Evolutionary conservation across 2,797 vertebrate genomes (phyloP).

Genomic region (Mormyrops attenuatus): DNA sequence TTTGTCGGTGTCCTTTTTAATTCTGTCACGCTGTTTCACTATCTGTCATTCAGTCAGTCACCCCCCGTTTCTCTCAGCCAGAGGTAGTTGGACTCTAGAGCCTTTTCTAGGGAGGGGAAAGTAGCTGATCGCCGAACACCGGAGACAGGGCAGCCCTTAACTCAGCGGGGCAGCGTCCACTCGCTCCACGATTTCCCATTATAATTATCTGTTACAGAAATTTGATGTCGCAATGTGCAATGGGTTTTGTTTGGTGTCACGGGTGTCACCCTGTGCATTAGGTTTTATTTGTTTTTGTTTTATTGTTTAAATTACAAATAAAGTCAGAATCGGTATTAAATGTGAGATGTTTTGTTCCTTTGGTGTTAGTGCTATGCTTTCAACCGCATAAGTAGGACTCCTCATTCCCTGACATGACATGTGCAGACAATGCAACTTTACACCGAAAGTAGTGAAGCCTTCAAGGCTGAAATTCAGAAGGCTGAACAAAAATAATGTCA

Average conservation of each 20-base stretch:
- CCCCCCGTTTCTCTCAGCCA: neutral
- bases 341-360: neutral
- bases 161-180: neutral
- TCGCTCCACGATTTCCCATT: neutral
- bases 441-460: neutral
- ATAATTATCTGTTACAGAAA: neutral
- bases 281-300: neutral
- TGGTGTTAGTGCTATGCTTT: neutral
- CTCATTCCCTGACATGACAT: neutral
- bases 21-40: slow-evolving; percentile 15
- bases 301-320: neutral
- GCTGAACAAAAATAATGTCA: neutral
- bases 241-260: neutral
- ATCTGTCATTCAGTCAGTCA: neutral
- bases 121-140: slow-evolving; percentile 13
- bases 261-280: neutral
- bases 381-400: neutral
- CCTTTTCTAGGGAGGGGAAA: slow-evolving; percentile 14
- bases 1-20: slow-evolving; percentile 27
- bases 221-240: neutral
- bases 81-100: slow-evolving; percentile 14
- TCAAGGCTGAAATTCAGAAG: neutral
- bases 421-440: neutral
- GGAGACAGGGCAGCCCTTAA: neutral
- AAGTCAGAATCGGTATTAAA: neutral